Percentiles rank a stretch among this genome's conserved stretches.
Conservation (phyloP, 2,797 vertebrate species). For the Gallirallus australis region DNA sequence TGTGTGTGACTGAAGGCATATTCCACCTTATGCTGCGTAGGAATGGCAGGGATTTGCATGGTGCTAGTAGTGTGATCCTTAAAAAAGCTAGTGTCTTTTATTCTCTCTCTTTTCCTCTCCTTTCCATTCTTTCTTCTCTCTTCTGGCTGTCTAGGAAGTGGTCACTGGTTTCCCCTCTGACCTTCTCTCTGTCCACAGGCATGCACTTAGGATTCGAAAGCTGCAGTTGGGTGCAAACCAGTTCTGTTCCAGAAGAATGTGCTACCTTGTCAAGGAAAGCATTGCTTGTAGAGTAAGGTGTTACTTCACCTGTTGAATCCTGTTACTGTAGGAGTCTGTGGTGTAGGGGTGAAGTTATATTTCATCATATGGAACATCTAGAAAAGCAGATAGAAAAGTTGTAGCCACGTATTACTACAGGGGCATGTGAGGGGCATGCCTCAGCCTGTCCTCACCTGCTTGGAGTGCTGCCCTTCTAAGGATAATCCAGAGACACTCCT, state of each 20-base stretch:
- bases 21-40: neutral
- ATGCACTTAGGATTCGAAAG: neutral
- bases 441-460: neutral
- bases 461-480: neutral
- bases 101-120: neutral
- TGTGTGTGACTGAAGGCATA: neutral
- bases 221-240: rapidly evolving
- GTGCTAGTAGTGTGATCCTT: neutral
- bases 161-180: neutral
- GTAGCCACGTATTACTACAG: neutral
- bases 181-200: neutral
- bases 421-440: neutral
- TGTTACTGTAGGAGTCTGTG: neutral
- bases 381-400: neutral
- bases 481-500: neutral
- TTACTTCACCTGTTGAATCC: neutral
- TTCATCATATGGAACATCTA: neutral
- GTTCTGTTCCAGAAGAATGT: neutral
- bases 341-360: neutral
- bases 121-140: neutral
- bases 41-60: neutral
- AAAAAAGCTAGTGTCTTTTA: neutral
- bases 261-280: neutral
- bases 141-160: neutral
- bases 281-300: neutral